Evolutionary conservation across 2,113 vertebrate genomes (phyloP), one percentile per base, ranked within the genome.

Genomic region (Eupsittula cactorum): DNA sequence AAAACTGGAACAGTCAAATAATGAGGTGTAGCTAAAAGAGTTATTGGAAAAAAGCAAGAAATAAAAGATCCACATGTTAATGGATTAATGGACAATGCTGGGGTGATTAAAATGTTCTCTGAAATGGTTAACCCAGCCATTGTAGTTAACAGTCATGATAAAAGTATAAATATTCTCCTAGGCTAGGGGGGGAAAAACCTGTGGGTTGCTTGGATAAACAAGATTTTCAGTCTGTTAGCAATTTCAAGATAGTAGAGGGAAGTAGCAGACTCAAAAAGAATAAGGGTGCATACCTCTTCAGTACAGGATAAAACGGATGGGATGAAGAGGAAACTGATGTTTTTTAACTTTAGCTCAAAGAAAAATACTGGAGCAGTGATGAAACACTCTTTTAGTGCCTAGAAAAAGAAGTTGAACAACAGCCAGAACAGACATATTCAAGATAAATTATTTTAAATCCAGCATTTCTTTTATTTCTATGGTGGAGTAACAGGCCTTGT

Each of bases 301-400:
- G 25, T 65, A 17, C 44, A 27, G 46, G 25, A 42, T 37, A 37
- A 35, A 46, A 41, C 39, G 33, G 47, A 35, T 41, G 31, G 37
- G 19, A 52, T 67, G n/a, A 74, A 42, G 50, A 59, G 7, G 29
- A 75, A 75, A 33, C 9, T 29, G 29, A 18, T 55, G 33, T 20
- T 46, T 79, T 91, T 87, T 75, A 79, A 59, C 29, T 78, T 88
- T n/a, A 90, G 68, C 88, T 96, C 76, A 65, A 92, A 92, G 67
- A 31, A 93, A 97, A 96, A 50, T 92, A 88, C 64, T 91, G 86
- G 59, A 68, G 16, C 29, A 2, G 33, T n/a, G 49, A 37, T 3
- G 9, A 44, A 91, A 64, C 21, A 28, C 23, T 6, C 39, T 52
- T 86, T 76, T 50, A 82, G 70, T 85, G 42, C 52, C 62, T 65